Evolutionary conservation across 2,113 vertebrate species (phyloP).

Genomic region (Tenebrosternarchus preto): DNA sequence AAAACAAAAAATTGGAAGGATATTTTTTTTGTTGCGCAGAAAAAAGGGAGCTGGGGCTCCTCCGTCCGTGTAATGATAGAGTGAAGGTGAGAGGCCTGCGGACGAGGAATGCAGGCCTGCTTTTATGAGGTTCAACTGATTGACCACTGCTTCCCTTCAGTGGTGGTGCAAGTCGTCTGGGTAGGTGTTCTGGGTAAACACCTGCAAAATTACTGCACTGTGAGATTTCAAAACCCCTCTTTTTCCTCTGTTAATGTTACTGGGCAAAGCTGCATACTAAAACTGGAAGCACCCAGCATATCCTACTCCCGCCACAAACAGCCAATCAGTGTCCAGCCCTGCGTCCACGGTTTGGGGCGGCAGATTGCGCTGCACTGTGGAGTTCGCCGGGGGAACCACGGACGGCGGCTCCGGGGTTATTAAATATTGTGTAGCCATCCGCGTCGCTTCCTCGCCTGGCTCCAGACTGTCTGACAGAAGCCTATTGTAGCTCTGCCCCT

Average conservation of each 20-base stretch:
- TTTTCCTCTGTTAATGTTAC: constrained; percentile 23
- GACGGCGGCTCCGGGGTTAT: constrained; percentile 18
- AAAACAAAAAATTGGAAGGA: constrained; percentile 64
- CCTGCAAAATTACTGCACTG: background rate
- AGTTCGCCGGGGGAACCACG: constrained; percentile 2
- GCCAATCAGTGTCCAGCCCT: constrained; percentile 5
- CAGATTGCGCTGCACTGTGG: no score
- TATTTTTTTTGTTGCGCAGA: constrained; percentile 53
- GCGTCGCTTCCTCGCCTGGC: no score
- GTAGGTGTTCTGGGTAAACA: background rate
- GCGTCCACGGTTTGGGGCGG: background rate
- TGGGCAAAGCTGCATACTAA: background rate
- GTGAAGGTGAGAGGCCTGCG: no score
- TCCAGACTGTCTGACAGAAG: constrained; percentile 18
- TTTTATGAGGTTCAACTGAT: no score
- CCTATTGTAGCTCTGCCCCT: constrained; percentile 33
- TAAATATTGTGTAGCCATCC: constrained; percentile 44
- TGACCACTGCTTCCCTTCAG: no score
- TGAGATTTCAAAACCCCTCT: background rate
- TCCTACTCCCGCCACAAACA: background rate
- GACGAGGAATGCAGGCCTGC: no score
- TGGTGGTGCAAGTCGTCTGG: background rate
- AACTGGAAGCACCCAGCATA: constrained; percentile 6
- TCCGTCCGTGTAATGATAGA: constrained; percentile 48
- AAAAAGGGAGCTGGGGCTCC: constrained; percentile 46